Conservation (phyloP, 1,140 invertebrate genomes). For the Scaptomyza pallida region DNA sequence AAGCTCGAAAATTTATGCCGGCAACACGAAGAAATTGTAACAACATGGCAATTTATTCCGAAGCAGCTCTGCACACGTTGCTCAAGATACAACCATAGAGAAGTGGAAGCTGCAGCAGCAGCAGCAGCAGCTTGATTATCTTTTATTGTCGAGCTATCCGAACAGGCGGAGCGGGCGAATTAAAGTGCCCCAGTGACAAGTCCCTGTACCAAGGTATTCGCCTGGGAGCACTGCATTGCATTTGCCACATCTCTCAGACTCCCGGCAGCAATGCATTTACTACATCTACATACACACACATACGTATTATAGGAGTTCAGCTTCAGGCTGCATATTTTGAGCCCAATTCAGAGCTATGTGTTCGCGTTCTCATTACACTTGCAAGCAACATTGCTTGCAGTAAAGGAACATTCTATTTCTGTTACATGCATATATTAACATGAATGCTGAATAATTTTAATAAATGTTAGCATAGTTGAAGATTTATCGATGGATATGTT, state of each 20-base stretch:
- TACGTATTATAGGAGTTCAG: background rate
- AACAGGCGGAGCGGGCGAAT: constrained; percentile 22
- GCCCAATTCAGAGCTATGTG: constrained; percentile 8
- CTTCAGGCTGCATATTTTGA: constrained; percentile 21
- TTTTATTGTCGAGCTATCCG: constrained; percentile 56
- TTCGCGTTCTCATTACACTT: constrained; percentile 63
- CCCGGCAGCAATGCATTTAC: background rate
- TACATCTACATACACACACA: constrained; percentile 2
- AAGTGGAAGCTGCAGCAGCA: background rate
- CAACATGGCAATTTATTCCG: constrained; percentile 79
- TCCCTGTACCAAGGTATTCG: constrained; percentile 39
- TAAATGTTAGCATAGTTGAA: background rate
- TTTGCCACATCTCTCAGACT: constrained; percentile 28
- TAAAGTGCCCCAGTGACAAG: constrained; percentile 45
- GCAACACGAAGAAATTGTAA: constrained; percentile 78
- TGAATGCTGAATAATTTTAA: constrained; percentile 9
- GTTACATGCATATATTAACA: constrained; percentile 14
- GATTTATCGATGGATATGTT: background rate
- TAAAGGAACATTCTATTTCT: constrained; percentile 1
- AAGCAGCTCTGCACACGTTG: constrained; percentile 38
- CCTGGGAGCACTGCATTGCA: constrained; percentile 59
- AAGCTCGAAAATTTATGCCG: constrained; percentile 67
- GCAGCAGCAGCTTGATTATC: constrained; percentile 63
- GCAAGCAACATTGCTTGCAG: constrained; percentile 41
- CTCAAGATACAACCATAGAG: constrained; percentile 4